Conservation (phyloP, 2,113 vertebrate genomes). For the Phycodurus eques region DNA sequence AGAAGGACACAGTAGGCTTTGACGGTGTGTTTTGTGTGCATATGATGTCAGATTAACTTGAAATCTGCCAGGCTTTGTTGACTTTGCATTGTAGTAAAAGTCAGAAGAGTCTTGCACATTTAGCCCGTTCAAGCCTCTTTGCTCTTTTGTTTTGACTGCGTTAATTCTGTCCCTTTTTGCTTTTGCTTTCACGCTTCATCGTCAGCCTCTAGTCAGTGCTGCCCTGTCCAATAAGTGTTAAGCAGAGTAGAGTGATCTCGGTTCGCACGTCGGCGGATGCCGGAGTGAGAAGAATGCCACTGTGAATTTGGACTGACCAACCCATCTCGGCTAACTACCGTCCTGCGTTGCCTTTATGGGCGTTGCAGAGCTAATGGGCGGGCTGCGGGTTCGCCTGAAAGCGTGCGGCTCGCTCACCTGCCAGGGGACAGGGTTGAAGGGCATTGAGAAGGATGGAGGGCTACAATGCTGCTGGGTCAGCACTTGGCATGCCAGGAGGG, state of each 20-base stretch:
- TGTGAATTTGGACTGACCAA: slow-evolving; percentile 64
- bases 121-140: neutral
- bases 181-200: neutral
- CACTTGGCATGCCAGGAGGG: slow-evolving; percentile 55
- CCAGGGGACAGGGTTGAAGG: slow-evolving; percentile 54
- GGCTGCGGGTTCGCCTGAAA: slow-evolving; percentile 27
- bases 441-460: slow-evolving; percentile 40
- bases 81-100: neutral
- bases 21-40: neutral
- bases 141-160: neutral
- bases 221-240: slow-evolving; percentile 65
- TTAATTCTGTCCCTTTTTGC: neutral
- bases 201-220: slow-evolving; percentile 47
- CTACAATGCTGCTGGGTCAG: slow-evolving; percentile 60
- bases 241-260: slow-evolving; percentile 65
- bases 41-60: neutral
- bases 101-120: neutral
- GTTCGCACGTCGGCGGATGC: slow-evolving; percentile 63
- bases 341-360: slow-evolving; percentile 44
- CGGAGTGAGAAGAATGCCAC: slow-evolving; percentile 65
- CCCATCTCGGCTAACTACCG: slow-evolving; percentile 35
- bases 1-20: neutral
- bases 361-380: slow-evolving; percentile 50
- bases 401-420: slow-evolving; percentile 41
- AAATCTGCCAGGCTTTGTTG: neutral